phyloP scores from a whole-genome alignment of 2,797 vertebrate genomes.

The Acipenser ruthenus region DNA sequence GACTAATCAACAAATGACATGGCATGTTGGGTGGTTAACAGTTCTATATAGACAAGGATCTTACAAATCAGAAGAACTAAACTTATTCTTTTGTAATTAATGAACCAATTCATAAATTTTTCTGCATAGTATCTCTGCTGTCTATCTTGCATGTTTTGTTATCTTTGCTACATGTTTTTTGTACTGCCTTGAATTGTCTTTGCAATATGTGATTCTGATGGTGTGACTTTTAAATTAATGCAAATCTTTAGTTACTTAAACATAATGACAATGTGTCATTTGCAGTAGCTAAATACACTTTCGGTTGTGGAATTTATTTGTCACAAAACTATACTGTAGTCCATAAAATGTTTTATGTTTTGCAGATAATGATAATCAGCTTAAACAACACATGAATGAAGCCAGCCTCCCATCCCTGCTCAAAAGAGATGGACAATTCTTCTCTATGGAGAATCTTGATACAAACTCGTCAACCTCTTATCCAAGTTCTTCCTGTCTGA shows the following conservation, averaged over 20 bases:
- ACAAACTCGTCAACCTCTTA: constrained; percentile 50
- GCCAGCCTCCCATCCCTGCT: constrained; percentile 46
- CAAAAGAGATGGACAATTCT: constrained; percentile 45
- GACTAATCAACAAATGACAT: constrained; percentile 34
- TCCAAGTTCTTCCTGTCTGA: constrained; percentile 56
- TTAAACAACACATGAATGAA: constrained; percentile 41
- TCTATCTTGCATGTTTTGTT: constrained; percentile 9
- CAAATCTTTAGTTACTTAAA: not conserved
- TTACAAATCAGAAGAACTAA: too few relatives aligned
- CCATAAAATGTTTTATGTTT: constrained; percentile 21
- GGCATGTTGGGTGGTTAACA: constrained; percentile 1
- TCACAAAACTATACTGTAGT: not conserved
- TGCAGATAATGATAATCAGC: constrained; percentile 47
- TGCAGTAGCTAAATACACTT: not conserved
- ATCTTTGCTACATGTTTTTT: not conserved
- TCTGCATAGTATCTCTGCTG: not conserved
- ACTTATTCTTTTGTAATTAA: not conserved
- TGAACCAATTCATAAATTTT: constrained; percentile 3
- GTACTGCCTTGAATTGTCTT: constrained; percentile 7
- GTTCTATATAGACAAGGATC: too few relatives aligned
- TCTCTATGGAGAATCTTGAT: constrained; percentile 57
- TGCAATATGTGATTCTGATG: not conserved
- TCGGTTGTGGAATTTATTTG: too few relatives aligned
- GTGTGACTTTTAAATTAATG: not conserved
- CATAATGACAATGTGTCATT: not conserved